phyloP scores from a whole-genome alignment of 2,113 vertebrate genomes.

The Amphiprion percula region DNA sequence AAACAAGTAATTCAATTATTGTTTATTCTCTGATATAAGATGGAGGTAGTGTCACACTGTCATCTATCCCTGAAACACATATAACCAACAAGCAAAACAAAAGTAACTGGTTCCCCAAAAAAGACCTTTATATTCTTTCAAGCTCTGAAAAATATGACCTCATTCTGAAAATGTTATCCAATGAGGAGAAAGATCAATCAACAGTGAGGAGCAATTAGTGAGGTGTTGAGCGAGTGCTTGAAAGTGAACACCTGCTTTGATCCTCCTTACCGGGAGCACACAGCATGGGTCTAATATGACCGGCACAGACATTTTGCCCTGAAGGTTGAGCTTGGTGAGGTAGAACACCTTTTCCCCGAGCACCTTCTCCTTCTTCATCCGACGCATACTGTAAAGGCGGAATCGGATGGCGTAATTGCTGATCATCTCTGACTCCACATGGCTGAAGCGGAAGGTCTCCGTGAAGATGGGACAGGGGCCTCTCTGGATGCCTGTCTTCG shows the following conservation, averaged over 20 bases:
- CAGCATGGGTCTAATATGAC: slow-evolving; percentile 95
- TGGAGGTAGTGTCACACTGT: neutral
- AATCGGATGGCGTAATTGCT: slow-evolving; percentile 96
- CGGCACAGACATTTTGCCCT: slow-evolving; percentile 96
- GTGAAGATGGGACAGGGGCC: slow-evolving; percentile 95
- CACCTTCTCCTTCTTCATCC: slow-evolving; percentile 97
- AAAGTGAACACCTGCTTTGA: slow-evolving; percentile 20
- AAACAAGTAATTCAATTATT: neutral
- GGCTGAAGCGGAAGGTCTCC: slow-evolving; percentile 96
- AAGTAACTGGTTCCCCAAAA: neutral
- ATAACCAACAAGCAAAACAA: slow-evolving; percentile 10
- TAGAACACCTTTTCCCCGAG: slow-evolving; percentile 98
- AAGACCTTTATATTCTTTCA: neutral
- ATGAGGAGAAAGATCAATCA: slow-evolving; percentile 30
- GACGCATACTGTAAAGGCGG: slow-evolving; percentile 93
- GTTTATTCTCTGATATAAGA: slow-evolving; percentile 7
- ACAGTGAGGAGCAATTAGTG: neutral
- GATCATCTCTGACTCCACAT: slow-evolving; percentile 97
- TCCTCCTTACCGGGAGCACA: slow-evolving; percentile 90
- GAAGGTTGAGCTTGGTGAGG: slow-evolving; percentile 98
- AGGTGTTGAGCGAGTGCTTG: slow-evolving; percentile 4
- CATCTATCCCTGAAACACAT: neutral
- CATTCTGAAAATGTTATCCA: slow-evolving; percentile 28
- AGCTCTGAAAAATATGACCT: slow-evolving; percentile 4
- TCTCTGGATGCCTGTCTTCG: slow-evolving; percentile 93